Conservation (phyloP, 2,888 invertebrate species). For the Nomada ferruginata region DNA sequence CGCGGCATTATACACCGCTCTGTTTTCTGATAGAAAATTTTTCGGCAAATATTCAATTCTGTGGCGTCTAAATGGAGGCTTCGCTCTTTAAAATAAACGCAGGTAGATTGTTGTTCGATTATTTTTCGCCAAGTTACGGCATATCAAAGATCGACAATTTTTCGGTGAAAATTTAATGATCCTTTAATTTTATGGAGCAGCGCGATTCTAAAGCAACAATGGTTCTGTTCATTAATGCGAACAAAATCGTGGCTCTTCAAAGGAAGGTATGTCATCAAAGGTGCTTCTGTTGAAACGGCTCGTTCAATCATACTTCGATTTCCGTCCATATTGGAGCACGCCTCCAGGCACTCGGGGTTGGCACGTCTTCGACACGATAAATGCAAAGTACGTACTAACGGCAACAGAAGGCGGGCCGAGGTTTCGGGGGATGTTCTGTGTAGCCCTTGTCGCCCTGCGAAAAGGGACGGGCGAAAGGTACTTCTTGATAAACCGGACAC, state of each 20-base stretch:
- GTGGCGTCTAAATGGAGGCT: too few relatives aligned
- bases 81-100: too few relatives aligned
- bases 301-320: constrained; percentile 59
- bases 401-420: constrained; percentile 59
- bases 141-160: not conserved
- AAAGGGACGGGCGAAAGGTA: constrained; percentile 35
- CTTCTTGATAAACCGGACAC: constrained; percentile 65
- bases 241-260: not conserved
- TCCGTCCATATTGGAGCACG: constrained; percentile 11
- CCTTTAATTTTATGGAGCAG: not conserved
- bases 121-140: too few relatives aligned
- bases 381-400: constrained; percentile 71
- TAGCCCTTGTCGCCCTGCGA: constrained; percentile 22
- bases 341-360: constrained; percentile 11
- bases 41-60: too few relatives aligned
- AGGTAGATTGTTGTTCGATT: too few relatives aligned
- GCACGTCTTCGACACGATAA: constrained; percentile 54
- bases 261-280: not conserved
- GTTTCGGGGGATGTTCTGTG: constrained; percentile 47
- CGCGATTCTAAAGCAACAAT: not conserved
- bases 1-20: too few relatives aligned
- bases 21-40: too few relatives aligned
- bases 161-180: not conserved
- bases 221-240: not conserved
- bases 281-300: constrained; percentile 4